These are phyloP conservation scores for Pyrrhosoma nymphula DNA, from an alignment of 2,888 invertebrate species.

Conservation along the genomic window DNA sequence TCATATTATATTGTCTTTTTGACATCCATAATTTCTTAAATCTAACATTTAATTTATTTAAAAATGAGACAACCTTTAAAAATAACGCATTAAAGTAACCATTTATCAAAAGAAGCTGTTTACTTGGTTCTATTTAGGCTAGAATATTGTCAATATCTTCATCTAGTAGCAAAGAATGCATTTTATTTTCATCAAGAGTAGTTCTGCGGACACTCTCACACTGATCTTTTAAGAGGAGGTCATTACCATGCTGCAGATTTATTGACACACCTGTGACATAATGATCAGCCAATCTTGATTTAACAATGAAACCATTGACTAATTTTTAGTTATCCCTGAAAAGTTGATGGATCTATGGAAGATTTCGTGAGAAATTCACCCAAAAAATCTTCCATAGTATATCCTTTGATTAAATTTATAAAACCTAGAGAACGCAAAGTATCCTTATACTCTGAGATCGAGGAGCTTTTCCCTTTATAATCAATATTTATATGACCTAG, in stretches of 20 bases:
- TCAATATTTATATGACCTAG: not conserved
- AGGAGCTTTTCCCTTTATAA: not conserved
- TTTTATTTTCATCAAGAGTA: not conserved
- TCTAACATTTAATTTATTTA: not conserved
- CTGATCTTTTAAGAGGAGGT: too few species aligned
- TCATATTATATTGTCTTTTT: too few species aligned
- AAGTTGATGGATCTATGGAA: not conserved
- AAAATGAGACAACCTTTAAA: not conserved
- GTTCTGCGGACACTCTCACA: not conserved
- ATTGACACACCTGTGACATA: not conserved
- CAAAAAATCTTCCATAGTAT: not conserved
- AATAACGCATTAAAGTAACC: not conserved
- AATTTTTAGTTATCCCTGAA: not conserved
- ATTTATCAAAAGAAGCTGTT: not conserved
- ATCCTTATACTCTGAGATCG: not conserved
- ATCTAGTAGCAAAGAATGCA: not conserved
- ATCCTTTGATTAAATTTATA: not conserved
- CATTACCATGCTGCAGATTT: not conserved
- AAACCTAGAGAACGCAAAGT: not conserved
- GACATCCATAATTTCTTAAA: constrained; percentile 1
- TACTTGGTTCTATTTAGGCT: not conserved
- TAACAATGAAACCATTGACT: not conserved
- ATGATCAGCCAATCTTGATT: not conserved
- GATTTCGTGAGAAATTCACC: not conserved
- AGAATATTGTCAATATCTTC: not conserved